These are phyloP conservation scores for Blastobasis lacticolella DNA, from an alignment of 2,888 invertebrate species.

Conservation along the genomic window DNA sequence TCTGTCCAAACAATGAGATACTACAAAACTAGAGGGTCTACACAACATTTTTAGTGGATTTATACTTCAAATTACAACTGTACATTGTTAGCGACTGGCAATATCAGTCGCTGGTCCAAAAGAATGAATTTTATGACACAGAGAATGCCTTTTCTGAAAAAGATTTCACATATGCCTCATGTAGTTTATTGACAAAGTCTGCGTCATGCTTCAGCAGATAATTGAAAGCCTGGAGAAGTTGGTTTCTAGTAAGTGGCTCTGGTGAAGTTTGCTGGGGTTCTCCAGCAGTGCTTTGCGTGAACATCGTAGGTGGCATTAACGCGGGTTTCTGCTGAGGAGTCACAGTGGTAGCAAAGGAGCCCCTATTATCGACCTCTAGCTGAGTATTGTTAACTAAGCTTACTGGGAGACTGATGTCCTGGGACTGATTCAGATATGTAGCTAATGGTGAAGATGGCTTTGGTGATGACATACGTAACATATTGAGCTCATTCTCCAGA, in stretches of 20 bases:
- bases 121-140: slow-evolving; percentile 59
- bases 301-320: slow-evolving; percentile 91
- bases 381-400: slow-evolving; percentile 49
- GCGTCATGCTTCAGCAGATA: slow-evolving; percentile 90
- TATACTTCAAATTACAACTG: slow-evolving; percentile 66
- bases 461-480: slow-evolving; percentile 71
- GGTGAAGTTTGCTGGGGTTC: slow-evolving; percentile 56
- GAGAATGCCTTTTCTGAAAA: slow-evolving; percentile 78
- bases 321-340: slow-evolving; percentile 78
- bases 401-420: slow-evolving; percentile 51
- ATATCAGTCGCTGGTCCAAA: slow-evolving; percentile 34
- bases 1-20: slow-evolving; percentile 55
- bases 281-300: slow-evolving; percentile 76
- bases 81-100: slow-evolving; percentile 48
- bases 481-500: slow-evolving; percentile 68
- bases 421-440: slow-evolving; percentile 67
- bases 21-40: slow-evolving; percentile 61
- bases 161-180: slow-evolving; percentile 93
- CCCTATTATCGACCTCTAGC: slow-evolving; percentile 34
- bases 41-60: slow-evolving; percentile 57
- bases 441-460: slow-evolving; percentile 73
- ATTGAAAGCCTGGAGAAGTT: slow-evolving; percentile 90
- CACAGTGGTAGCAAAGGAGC: slow-evolving; percentile 46
- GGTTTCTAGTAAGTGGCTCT: slow-evolving; percentile 89
- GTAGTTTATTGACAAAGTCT: slow-evolving; percentile 90